Base-by-base conservation (phyloP, 2,113 vertebrate species). In the Polyodon spathula region DNA sequence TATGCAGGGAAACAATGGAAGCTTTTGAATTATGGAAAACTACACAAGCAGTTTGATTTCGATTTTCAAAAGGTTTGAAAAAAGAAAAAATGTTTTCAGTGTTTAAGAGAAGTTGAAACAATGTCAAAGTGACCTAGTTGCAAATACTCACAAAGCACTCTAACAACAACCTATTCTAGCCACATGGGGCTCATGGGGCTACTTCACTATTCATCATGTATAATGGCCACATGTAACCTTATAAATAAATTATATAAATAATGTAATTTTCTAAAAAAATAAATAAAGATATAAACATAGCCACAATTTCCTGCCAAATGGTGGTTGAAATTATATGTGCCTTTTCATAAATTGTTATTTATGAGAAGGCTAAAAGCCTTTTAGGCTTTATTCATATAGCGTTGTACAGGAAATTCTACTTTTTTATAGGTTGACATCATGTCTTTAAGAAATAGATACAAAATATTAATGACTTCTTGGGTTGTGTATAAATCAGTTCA, bases 331-430 rank as follows among this genome's bases (percentile, higher is more conserved):
- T 81, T 72, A 81, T 70, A 65, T 71, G 70, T 78, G 76, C 76
- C 82, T 87, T 82, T 84, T 86, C 84, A 82, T 81, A 80, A 76
- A 69, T 64, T 58, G 10, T 63, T 60, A 75, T 82, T 83, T 81
- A 82, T 84, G 84, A 81, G 71, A 82, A 86, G 82, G 79, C 72
- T 70, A 73, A 71, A 63, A 77, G 70, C 82, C 76, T 76, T 76
- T 27, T 82, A 76, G 76, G 78, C 78, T 82, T 86, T 83, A 75
- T 83, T 87, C 80, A 83, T 86, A 85, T 78, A 83, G 79, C 79
- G 81, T 79, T 87, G 86, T 86, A 89, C 82, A 87, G 81, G 84
- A 86, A 84, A 84, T 67, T 84, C 77, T 84, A 86, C 84, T 86
- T 89, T 66, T 76, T 87, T 87, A 84, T 88, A 88, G 82, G 75